Evolutionary conservation across 2,888 invertebrate genomes (phyloP), one percentile per base, ranked within the genome.

Genomic region (Ormyrus labotus): DNA sequence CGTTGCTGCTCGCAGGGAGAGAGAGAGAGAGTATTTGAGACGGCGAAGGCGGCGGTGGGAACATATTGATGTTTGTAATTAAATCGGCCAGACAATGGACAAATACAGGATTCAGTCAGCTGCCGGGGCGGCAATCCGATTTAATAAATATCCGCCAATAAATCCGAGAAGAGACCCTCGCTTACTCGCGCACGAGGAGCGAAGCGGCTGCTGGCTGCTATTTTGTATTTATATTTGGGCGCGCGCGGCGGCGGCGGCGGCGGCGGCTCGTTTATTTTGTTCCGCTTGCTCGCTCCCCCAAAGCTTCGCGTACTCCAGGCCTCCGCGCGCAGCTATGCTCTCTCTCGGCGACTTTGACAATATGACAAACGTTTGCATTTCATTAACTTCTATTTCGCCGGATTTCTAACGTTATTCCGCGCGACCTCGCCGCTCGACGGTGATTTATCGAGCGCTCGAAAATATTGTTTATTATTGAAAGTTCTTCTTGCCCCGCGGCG

Each of bases 51-150:
- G 34, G 63, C 48, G 50, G 64, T 0, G 7, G n/a, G 13, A 89
- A 88, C 88, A 87, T 88, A 89, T 89, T 89, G 88, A 87, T 88
- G 87, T 87, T 89, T 87, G 87, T 87, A 89, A 89, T 89, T 88
- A 89, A 89, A 89, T 87, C 85, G 86, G 80, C 85, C 88, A 89
- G 88, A 89, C 89, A 88, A 88, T 88, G 86, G 87, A 88, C 89
- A 89, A 89, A 89, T 86, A 89, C 84, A 19, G 85, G 87, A 87
- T 87, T 86, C 86, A 85, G 83, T 83, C 84, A 82, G 78, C 48
- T 19, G 82, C 79, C 50, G 13, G 65, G 64, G 57, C 61, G 63
- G 45, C 83, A 84, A 85, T 87, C 86, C 87, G 86, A 88, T 88
- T 88, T 88, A 88, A 89, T 89, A 88, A 89, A 89, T 89, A 89